Conservation (phyloP, 1,140 invertebrate species). For the Schlechtendalia chinensis region DNA sequence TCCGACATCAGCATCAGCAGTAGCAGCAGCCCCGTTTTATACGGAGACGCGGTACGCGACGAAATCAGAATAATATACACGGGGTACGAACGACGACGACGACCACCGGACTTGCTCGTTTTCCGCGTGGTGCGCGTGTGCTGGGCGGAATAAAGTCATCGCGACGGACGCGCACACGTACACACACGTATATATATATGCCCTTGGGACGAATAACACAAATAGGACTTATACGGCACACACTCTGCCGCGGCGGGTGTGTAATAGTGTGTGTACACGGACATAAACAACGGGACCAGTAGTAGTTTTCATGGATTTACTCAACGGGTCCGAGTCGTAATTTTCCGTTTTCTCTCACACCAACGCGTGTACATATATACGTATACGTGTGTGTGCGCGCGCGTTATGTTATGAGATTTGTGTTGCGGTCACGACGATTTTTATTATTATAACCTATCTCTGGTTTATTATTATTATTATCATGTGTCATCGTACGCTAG, state of each 20-base stretch:
- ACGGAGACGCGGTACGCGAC: background rate
- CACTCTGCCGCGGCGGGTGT: conserved; percentile 19
- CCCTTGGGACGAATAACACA: conserved; percentile 47
- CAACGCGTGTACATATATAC: background rate
- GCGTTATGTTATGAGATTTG: conserved; percentile 24
- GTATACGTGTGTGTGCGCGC: background rate
- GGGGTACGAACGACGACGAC: background rate
- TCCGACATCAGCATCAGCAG: background rate
- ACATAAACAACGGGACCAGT: conserved; percentile 17
- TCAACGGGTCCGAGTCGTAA: conserved; percentile 40
- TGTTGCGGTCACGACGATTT: conserved; percentile 14
- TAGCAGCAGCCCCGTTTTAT: background rate
- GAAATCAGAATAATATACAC: conserved; percentile 44
- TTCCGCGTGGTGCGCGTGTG: too few relatives aligned
- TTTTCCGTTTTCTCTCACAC: conserved; percentile 22
- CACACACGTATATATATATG: background rate
- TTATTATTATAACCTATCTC: conserved; percentile 20
- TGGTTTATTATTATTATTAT: conserved; percentile 49
- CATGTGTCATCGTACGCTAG: conserved; percentile 31
- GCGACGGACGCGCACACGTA: background rate
- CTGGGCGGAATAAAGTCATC: conserved; percentile 36
- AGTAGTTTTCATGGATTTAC: conserved; percentile 35
- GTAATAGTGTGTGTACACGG: background rate
- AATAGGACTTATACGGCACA: conserved; percentile 36
- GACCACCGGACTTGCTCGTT: background rate